Conservation (phyloP, 1,140 invertebrate species). For the Drosophila athabasca region DNA sequence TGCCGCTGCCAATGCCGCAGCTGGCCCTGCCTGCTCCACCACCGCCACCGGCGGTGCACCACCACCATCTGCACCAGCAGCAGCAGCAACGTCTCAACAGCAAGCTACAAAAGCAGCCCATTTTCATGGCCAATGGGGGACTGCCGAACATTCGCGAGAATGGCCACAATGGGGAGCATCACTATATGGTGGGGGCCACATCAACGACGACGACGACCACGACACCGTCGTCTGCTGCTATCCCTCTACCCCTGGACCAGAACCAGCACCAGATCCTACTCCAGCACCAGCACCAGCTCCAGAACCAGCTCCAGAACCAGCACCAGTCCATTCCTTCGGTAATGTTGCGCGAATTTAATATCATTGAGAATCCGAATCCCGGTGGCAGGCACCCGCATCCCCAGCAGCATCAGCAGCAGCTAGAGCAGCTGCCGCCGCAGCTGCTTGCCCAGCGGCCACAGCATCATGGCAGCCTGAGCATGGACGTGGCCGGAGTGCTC, state of each 20-base stretch:
- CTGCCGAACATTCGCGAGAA: constrained; percentile 78
- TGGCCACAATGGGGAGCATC: constrained; percentile 61
- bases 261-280: constrained; percentile 41
- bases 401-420: constrained; percentile 29
- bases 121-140: constrained; percentile 73
- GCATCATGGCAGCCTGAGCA: constrained; percentile 41
- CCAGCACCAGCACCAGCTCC: constrained; percentile 57
- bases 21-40: constrained; percentile 36
- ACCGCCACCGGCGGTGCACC: constrained; percentile 3
- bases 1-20: constrained; percentile 33
- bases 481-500: constrained; percentile 32
- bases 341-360: constrained; percentile 83
- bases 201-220: constrained; percentile 8
- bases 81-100: constrained; percentile 76
- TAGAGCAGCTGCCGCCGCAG: constrained; percentile 60
- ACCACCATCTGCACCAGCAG: constrained; percentile 73
- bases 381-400: constrained; percentile 60
- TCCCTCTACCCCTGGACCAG: constrained; percentile 36
- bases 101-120: constrained; percentile 76
- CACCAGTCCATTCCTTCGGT: constrained; percentile 70
- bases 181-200: constrained; percentile 15
- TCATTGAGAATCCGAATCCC: constrained; percentile 81
- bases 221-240: constrained; percentile 46
- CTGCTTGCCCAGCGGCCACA: constrained; percentile 17
- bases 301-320: constrained; percentile 53